Evolutionary conservation across 2,113 vertebrate genomes (phyloP), one percentile per base, ranked within the genome.

Genomic region (Syngnathoides biaculeatus): DNA sequence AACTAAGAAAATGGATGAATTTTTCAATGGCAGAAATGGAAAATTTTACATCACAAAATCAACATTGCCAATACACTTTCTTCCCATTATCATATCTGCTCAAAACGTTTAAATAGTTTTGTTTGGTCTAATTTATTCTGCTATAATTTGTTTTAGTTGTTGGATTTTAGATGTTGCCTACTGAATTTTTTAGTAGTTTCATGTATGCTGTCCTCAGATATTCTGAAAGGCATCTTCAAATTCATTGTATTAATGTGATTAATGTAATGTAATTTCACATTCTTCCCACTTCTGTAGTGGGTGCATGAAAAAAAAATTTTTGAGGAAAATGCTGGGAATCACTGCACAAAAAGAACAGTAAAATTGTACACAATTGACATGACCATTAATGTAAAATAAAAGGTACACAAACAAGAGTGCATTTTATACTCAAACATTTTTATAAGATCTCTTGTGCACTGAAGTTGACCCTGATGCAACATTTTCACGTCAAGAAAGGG

Each of bases 361-460:
- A 35, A 35, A 6, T n/a, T n/a, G 30, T 35, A 3, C 30, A 35
- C 3, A 35, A 35, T 35, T 35, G 9, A 20, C 9, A 12, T 59
- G 27, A n/a, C 40, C 39, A 42, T 61, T 14, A 13, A 43, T 22
- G 4, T 69, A 43, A 72, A 79, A 63, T 40, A 48, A 48, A 66
- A 0, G 19, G 79, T 39, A 77, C 9, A 47, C 0, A 48, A n/a
- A 58, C 5, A 65, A 2, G 48, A 52, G 48, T n/a, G 22, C 38
- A 63, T 77, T 69, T 55, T 30, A 30, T 30, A 26, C 14, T 57
- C 52, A 57, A 73, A 78, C 65, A 66, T 27, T 82, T 86, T 84
- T 78, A 85, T 81, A 79, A 77, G 64, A 73, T 60, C 64, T 72
- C 42, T 72, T 68, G 68, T 12, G 72, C 57, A 73, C 15, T 68